Percentiles rank a stretch among this genome's conserved stretches.
Evolutionary conservation across 2,797 vertebrate species (phyloP).

Genomic region (Hirundo rustica): DNA sequence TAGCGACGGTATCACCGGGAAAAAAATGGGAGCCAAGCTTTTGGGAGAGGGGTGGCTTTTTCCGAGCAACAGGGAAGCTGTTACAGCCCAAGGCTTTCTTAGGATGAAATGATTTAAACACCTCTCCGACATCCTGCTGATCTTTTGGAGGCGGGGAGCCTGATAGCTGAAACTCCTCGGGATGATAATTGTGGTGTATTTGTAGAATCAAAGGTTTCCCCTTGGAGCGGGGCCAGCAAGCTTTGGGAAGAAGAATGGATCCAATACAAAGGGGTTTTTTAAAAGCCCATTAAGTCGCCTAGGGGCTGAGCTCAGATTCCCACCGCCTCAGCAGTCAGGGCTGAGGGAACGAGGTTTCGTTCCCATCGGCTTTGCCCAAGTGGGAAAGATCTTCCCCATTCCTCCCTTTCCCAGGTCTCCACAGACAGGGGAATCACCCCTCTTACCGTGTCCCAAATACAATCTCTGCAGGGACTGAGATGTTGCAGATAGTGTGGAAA

Average conservation of each 20-base stretch:
- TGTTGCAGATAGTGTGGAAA: not conserved
- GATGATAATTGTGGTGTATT: slow-evolving; percentile 58
- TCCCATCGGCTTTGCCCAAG: not conserved
- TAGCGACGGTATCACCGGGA: not conserved
- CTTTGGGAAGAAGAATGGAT: slow-evolving; percentile 54
- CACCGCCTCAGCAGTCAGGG: not conserved
- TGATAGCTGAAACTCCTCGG: slow-evolving; percentile 9
- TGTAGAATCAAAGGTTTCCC: slow-evolving; percentile 59
- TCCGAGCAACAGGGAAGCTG: not conserved
- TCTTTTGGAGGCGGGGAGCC: not conserved
- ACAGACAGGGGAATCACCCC: not conserved
- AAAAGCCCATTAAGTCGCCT: slow-evolving; percentile 43
- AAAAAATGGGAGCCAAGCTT: slow-evolving; percentile 5
- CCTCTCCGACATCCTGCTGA: slow-evolving; percentile 27
- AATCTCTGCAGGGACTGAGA: not conserved
- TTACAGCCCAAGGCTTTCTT: slow-evolving; percentile 40
- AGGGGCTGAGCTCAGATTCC: slow-evolving; percentile 38
- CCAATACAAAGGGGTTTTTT: slow-evolving; percentile 40
- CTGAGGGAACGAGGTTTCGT: not conserved
- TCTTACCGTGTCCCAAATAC: rapidly evolving
- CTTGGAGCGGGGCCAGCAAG: slow-evolving; percentile 40
- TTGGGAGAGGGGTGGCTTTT: not conserved
- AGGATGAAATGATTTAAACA: slow-evolving; percentile 53
- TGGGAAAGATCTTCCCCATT: not conserved
- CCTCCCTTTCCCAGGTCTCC: not conserved